A percentile compares a stretch with the other conserved stretches of the same genome.
phyloP scores from a whole-genome alignment of 92 coral and sea anemone genomes.

The Porites cylindrica region DNA sequence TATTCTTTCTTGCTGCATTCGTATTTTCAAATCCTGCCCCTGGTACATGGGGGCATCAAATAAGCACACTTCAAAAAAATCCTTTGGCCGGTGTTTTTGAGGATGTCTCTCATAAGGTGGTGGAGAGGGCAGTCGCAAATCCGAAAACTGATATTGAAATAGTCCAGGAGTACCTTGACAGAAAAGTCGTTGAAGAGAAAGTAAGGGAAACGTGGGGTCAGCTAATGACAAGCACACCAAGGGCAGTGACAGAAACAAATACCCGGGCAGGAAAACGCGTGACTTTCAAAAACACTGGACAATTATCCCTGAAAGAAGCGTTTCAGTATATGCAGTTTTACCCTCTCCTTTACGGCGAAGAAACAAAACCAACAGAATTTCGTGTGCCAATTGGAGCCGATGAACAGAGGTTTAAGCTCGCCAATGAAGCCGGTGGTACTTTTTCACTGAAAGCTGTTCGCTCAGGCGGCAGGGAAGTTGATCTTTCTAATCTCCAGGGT shows the following conservation, averaged over 20 bases:
- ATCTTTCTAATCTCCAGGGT: slow-evolving; percentile 4
- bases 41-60: neutral
- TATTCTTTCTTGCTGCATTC: neutral
- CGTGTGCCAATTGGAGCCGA: slow-evolving; percentile 45
- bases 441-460: slow-evolving; percentile 24
- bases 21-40: neutral
- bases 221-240: neutral
- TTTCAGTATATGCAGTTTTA: slow-evolving; percentile 45
- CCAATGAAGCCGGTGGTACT: slow-evolving; percentile 16
- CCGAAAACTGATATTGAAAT: neutral
- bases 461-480: neutral
- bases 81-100: neutral
- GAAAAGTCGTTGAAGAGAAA: slow-evolving; percentile 15
- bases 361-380: slow-evolving; percentile 38
- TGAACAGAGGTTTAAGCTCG: slow-evolving; percentile 23
- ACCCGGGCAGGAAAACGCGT: slow-evolving; percentile 22
- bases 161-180: slow-evolving; percentile 17
- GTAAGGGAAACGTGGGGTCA: slow-evolving; percentile 7
- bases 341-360: slow-evolving; percentile 38
- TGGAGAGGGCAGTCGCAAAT: neutral
- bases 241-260: slow-evolving; percentile 18
- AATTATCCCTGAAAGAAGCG: slow-evolving; percentile 31
- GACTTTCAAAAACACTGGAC: slow-evolving; percentile 15
- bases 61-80: neutral
- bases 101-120: neutral